Percentiles rank a stretch among this genome's conserved stretches.
These are phyloP conservation scores for Neotoma lepida DNA, from an alignment of 2,113 vertebrate species.

Conservation along the genomic window DNA sequence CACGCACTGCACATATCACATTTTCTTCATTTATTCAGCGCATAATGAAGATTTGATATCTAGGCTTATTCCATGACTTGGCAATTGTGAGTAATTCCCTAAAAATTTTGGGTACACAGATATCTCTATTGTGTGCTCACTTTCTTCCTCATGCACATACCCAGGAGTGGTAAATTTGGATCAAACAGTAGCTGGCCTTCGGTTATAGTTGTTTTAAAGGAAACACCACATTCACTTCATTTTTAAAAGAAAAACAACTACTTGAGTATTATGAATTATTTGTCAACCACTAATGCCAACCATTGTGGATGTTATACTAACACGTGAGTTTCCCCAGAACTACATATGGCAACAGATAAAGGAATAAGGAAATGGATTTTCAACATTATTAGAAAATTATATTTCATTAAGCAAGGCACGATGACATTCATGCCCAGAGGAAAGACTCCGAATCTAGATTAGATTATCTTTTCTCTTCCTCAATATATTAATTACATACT, in stretches of 20 bases:
- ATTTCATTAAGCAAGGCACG: constrained; percentile 40
- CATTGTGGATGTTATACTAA: background rate
- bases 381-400: constrained; percentile 45
- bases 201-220: background rate
- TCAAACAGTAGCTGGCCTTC: background rate
- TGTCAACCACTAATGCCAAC: background rate
- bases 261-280: background rate
- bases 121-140: background rate
- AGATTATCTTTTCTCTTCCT: constrained; percentile 27
- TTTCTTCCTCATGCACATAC: background rate
- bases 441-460: constrained; percentile 41
- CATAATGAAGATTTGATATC: background rate
- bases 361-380: constrained; percentile 54
- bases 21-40: background rate
- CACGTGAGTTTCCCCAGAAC: background rate
- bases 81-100: background rate
- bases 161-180: background rate
- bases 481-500: constrained; percentile 5
- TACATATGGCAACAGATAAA: constrained; percentile 1
- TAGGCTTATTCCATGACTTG: no score
- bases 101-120: no score
- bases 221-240: background rate
- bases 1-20: background rate
- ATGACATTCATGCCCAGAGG: constrained; percentile 2
- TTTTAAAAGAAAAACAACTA: constrained; percentile 19